Conservation (phyloP, 2,113 vertebrate species). For the Platichthys flesus region DNA sequence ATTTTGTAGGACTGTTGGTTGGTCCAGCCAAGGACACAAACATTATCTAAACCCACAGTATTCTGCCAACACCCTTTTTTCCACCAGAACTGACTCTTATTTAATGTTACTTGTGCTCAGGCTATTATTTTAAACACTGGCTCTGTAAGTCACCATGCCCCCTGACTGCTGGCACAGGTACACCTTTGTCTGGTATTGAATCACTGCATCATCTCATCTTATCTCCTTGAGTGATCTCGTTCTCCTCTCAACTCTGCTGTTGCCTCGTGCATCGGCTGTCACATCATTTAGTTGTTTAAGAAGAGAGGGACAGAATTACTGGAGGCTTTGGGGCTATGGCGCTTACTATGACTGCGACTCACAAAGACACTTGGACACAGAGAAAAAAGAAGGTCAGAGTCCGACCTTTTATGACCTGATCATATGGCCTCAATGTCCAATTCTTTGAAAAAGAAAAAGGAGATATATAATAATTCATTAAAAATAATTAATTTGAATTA, state of each 20-base stretch:
- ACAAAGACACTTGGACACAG: neutral
- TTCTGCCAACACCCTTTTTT: neutral
- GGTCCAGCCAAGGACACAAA: too few relatives aligned
- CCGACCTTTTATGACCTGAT: neutral
- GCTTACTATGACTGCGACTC: constrained; percentile 21
- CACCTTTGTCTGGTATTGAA: constrained; percentile 5
- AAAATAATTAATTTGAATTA: too few relatives aligned
- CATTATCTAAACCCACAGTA: too few relatives aligned
- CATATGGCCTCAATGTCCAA: neutral
- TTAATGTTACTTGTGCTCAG: too few relatives aligned
- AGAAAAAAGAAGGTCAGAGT: neutral
- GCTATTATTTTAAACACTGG: neutral
- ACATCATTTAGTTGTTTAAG: constrained; percentile 24
- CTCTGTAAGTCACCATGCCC: neutral
- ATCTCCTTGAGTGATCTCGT: constrained; percentile 1
- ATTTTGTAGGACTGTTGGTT: too few relatives aligned
- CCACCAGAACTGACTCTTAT: too few relatives aligned
- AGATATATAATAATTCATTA: too few relatives aligned
- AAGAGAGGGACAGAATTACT: constrained; percentile 17
- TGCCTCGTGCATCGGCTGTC: constrained; percentile 24
- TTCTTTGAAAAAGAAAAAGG: neutral
- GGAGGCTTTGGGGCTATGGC: constrained; percentile 8
- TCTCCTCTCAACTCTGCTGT: constrained; percentile 7
- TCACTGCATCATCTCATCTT: neutral
- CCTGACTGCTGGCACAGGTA: neutral